Evolutionary conservation across 35 echinoderm and acorn worm species (phyloP), one percentile per base, ranked within the genome.

Genomic region (Anneissia japonica): DNA sequence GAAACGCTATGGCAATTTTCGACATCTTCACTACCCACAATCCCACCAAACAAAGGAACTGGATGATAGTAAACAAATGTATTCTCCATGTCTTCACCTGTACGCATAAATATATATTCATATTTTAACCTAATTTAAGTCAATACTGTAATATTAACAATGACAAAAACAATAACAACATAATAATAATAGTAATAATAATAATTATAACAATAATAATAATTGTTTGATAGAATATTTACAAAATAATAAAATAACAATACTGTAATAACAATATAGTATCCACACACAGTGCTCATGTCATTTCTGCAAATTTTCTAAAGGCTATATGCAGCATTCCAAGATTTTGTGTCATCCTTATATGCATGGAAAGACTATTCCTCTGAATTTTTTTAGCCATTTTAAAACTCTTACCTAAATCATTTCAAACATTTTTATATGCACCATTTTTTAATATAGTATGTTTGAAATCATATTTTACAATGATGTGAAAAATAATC

Each of bases 1-100:
- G 94, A 84, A 97, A 97, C 19, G 86, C 91, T 39, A 97, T 92
- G 33, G 94, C 90, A 34, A 89, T 82, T 40, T 82, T 86, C 5
- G 51, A 92, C 26, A 87, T 89, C 83, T 97, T 97, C 46, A 97
- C 88, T 12, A 46, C 38, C 94, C 94, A 97, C 33, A 97, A 83
- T 35, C 81, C 36, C 38, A 74, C 81, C 36, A 97, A 78, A 37
- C 90, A 97, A 21, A 92, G 64, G 4, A 97, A 45, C 84, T 97
- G 94, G 33, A 97, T 85, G 6, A 90, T 79, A 31, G 94, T 93
- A 74, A 92, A 97, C 29, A 93, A 82, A 35, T 97, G 94, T 38
- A 97, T 97, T 83, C 92, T 91, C 90, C 90, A 97, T 34, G 86
- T 83, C 83, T 97, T 97, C 37, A 97, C 94, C 94, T 97, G 39